A percentile compares a stretch with the other conserved stretches of the same genome.
phyloP scores from a whole-genome alignment of 2,888 invertebrate genomes.

The Machimus atricapillus region DNA sequence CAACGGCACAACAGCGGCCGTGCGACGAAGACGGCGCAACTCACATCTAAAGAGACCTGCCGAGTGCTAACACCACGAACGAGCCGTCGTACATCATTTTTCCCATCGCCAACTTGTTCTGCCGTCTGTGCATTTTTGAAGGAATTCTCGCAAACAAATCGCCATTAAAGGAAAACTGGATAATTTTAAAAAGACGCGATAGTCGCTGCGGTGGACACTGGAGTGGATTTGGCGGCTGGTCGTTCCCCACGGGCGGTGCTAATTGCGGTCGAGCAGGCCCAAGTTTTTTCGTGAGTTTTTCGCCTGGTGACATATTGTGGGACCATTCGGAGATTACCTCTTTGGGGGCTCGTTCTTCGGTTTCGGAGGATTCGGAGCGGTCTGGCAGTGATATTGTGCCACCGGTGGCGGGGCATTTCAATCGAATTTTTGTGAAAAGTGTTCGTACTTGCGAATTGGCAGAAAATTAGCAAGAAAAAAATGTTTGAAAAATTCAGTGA shows the following conservation, averaged over 20 bases:
- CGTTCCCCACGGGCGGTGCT: neutral
- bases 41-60: neutral
- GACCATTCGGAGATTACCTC: neutral
- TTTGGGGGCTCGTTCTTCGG: neutral
- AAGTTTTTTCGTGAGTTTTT: neutral
- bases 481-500: neutral
- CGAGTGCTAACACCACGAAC: neutral
- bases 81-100: neutral
- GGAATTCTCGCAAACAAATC: neutral
- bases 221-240: neutral
- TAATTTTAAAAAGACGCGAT: neutral
- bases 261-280: neutral
- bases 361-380: neutral
- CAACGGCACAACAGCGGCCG: neutral
- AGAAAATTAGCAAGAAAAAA: neutral
- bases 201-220: neutral
- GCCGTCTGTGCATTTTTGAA: slow-evolving; percentile 24
- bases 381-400: neutral
- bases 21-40: neutral
- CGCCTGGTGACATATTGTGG: slow-evolving; percentile 10
- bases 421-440: neutral
- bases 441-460: neutral
- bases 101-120: slow-evolving; percentile 20
- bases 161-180: neutral
- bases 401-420: neutral